phyloP scores from a whole-genome alignment of 1,140 invertebrate species.

The Rhopalosiphum padi region DNA sequence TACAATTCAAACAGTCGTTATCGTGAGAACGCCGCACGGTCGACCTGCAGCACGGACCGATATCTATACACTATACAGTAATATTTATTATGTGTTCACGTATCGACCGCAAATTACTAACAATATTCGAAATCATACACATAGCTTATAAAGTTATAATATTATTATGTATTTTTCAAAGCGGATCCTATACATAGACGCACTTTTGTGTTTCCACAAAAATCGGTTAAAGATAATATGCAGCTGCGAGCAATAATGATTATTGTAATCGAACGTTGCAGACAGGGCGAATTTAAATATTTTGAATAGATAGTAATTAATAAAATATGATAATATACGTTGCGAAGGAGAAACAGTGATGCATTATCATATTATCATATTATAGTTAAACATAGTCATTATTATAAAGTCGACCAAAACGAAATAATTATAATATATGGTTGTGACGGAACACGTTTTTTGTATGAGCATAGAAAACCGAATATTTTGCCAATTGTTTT shows the following conservation, averaged over 20 bases:
- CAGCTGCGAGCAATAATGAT: background rate
- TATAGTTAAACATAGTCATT: background rate
- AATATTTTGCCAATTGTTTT: conserved; percentile 4
- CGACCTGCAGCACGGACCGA: background rate
- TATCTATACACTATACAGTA: background rate
- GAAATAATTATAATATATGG: background rate
- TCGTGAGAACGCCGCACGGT: conserved; percentile 2
- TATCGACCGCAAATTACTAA: background rate
- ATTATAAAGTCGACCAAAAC: background rate
- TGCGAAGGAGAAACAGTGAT: background rate
- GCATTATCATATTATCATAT: background rate
- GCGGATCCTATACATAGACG: background rate
- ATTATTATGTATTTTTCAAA: background rate
- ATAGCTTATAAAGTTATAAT: background rate
- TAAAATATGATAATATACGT: background rate
- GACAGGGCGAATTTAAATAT: background rate
- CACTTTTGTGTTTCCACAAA: background rate
- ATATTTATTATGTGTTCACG: background rate
- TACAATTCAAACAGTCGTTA: background rate
- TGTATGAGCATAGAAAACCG: background rate
- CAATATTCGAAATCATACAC: background rate
- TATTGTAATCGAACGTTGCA: background rate
- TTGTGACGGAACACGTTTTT: background rate
- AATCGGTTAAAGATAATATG: background rate
- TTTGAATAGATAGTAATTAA: background rate